Percentiles rank a stretch among this genome's conserved stretches.
Evolutionary conservation across 1,140 invertebrate genomes (phyloP).

Genomic region (Neotoxoptera formosana): DNA sequence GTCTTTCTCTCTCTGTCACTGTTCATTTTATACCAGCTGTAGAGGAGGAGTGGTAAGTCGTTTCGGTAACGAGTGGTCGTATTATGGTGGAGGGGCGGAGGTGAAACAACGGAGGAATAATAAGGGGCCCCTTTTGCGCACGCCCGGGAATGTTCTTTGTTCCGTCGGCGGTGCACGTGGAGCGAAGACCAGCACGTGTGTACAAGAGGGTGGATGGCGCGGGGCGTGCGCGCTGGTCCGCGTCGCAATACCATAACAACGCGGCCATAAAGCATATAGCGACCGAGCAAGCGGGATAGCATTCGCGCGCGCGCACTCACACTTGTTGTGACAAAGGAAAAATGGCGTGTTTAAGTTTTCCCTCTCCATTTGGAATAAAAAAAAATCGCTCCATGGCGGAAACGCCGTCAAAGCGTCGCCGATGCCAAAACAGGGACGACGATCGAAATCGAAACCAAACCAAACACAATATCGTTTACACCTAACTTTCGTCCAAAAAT

Average conservation of each 20-base stretch:
- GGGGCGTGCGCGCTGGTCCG: conserved; percentile 48
- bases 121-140: conserved; percentile 44
- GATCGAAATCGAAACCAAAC: neutral
- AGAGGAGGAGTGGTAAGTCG: neutral
- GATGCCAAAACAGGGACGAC: neutral
- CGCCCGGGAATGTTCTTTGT: conserved; percentile 56
- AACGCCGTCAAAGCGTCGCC: neutral
- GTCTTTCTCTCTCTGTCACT: neutral
- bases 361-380: neutral
- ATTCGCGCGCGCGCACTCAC: neutral
- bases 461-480: neutral
- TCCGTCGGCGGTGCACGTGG: conserved; percentile 41
- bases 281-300: neutral
- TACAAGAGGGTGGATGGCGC: conserved; percentile 35
- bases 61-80: neutral
- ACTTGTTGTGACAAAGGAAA: conserved; percentile 40
- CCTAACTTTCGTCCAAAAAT: neutral
- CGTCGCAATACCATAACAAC: conserved; percentile 50
- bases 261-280: conserved; percentile 5
- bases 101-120: neutral
- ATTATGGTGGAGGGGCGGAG: neutral
- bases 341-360: conserved; percentile 15
- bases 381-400: neutral
- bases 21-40: neutral
- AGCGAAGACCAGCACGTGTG: conserved; percentile 48